These are phyloP conservation scores for Dasypus novemcinctus DNA, from an alignment of 2,113 vertebrate species.

Conservation along the genomic window DNA sequence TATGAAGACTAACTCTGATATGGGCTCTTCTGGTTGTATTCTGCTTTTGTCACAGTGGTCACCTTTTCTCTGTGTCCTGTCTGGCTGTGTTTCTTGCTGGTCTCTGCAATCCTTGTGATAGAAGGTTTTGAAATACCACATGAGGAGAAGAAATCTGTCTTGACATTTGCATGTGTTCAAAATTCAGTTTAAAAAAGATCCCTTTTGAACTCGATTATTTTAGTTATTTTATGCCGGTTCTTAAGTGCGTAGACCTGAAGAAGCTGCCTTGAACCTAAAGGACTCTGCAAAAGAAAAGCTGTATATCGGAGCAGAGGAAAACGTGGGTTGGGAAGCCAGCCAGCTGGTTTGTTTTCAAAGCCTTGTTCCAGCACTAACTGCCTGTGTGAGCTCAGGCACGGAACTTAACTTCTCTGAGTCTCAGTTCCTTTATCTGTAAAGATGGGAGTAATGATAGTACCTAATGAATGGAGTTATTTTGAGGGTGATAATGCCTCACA, in stretches of 20 bases:
- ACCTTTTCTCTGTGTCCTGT: accelerated
- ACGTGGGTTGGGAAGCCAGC: neutral
- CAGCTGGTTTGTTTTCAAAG: too few species aligned
- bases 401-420: neutral
- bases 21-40: neutral
- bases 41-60: neutral
- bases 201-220: neutral
- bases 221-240: neutral
- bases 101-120: neutral
- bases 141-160: neutral
- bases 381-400: neutral
- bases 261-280: neutral
- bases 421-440: neutral
- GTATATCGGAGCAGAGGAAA: neutral
- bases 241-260: neutral
- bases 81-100: neutral
- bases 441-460: neutral
- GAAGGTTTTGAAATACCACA: neutral
- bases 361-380: neutral
- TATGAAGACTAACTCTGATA: accelerated
- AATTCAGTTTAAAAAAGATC: neutral
- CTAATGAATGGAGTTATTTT: neutral
- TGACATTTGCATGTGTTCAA: neutral
- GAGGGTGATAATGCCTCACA: neutral
- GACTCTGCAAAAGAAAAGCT: neutral